These are phyloP conservation scores for Bicyclus anynana DNA, from an alignment of 1,140 invertebrate genomes.

Conservation along the genomic window DNA sequence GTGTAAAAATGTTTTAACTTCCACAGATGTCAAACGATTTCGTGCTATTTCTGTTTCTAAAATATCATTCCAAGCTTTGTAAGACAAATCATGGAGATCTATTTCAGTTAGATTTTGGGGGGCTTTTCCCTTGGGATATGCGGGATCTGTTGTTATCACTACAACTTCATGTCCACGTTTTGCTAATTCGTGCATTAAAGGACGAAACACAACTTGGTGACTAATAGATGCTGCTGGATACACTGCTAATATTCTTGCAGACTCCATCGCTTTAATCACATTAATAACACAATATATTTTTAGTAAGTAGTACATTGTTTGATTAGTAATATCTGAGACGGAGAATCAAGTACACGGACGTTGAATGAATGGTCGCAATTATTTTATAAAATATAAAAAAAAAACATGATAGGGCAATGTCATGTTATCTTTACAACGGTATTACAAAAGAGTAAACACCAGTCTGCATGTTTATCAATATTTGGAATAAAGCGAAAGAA, in stretches of 20 bases:
- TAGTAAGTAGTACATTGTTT: background rate
- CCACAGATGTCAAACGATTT: background rate
- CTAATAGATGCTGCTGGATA: conserved; percentile 72
- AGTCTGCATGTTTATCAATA: no score
- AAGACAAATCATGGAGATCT: conserved; percentile 37
- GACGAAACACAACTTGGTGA: conserved; percentile 76
- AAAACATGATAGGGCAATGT: no score
- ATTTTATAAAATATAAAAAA: no score
- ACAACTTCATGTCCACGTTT: conserved; percentile 71
- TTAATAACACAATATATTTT: background rate
- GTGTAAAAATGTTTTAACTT: background rate
- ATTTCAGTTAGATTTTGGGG: conserved; percentile 44
- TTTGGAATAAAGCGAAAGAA: no score
- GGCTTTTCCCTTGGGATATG: conserved; percentile 26
- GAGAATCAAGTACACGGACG: no score
- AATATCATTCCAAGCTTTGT: conserved; percentile 18
- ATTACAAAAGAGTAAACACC: no score
- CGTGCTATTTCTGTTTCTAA: background rate
- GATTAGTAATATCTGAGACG: background rate
- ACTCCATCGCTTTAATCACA: background rate
- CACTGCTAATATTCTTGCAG: conserved; percentile 71
- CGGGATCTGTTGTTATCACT: conserved; percentile 51
- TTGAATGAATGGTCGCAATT: background rate
- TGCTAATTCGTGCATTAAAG: conserved; percentile 57
- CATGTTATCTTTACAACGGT: no score